Base-by-base conservation (phyloP, 2,797 vertebrate genomes). In the Scarus forsteni region DNA sequence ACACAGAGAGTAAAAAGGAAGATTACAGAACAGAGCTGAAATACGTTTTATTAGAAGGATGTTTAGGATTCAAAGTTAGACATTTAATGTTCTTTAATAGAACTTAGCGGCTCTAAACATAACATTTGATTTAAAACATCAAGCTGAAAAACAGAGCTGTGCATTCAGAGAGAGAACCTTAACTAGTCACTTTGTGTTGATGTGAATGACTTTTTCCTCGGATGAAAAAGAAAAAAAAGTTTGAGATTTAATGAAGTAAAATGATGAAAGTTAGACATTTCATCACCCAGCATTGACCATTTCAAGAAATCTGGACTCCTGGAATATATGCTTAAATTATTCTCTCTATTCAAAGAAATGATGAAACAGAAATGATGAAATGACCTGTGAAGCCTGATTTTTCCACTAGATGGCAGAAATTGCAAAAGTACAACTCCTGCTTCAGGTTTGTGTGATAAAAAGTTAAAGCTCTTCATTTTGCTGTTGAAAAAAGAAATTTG, bases 321-420 rank as follows among this genome's bases (percentile, higher is more conserved):
- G 4, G 27, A 27, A 56, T 59, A 27, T 14, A 19, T 0, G 14
- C 48, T 71, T 73, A 70, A 79, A 73, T 66, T 36, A 79, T 73
- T 75, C 59, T 52, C 15, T 9, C 3, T 73, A 40, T 73, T 14
- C 61, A 18, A 43, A 11, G 13, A 0, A 61, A 46, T 70, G 34
- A 70, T 63, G 46, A 80, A 78, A 75, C 10, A 27, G 13, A 14
- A 27, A 70, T 75, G 76, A 79, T 61, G 70, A 81, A 82, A 78
- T 36, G 0, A 53, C 13, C 38, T 44, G 45, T 40, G 14, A n/a
- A 7, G n/a, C 6, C 8, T 8, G 1, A 4, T 16, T 66, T 27
- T 18, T 66, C 85, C 91, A 89, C 78, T 73, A 84, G 91, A 70
- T 73, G 89, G 88, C 87, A 80, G 65, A 60, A 54, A 18, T 42